Evolutionary conservation across 2,113 vertebrate species (phyloP), one percentile per base, ranked within the genome.

Genomic region (Psilopsiagon aymara): DNA sequence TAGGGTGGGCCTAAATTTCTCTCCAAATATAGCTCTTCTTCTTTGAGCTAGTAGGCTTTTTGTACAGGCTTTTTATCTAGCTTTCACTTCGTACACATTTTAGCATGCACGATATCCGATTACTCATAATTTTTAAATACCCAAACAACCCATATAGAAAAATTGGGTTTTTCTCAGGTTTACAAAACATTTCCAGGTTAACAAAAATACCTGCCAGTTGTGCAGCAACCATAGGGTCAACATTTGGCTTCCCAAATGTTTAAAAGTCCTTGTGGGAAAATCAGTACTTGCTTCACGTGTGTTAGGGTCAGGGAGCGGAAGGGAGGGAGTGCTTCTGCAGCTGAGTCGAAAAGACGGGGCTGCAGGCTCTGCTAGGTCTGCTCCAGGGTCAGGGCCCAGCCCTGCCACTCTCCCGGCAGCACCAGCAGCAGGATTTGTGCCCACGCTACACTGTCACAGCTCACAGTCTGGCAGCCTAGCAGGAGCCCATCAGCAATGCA

Each of bases 351-450:
- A 55, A 57, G 13, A n/a, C 4, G 20, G 57, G 14, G 47, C 33
- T 89, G 47, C 52, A 37, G n/a, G 57, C 20, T 60, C 35, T 18
- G 23, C n/a, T 6, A 11, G 44, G 29, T 33, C 29, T 41, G 6
- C 33, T 7, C 24, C 1, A 17, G 10, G 9, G 9, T 19, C 17
- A 62, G 33, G 41, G 57, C 63, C 52, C 1, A 0, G 18, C 16
- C 57, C 57, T n/a, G n/a, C 17, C 10, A 11, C n/a, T 53, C 27
- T 73, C 27, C n/a, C 67, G 57, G 73, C 60, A 62, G 52, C 37
- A 9, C 37, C 52, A 21, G 43, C 35, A 82, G 23, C 47, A 52
- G 46, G 20, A 57, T 13, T 24, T 0, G 1, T 41, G 17, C 16
- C 39, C 51, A 11, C 6, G 0, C 24, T 15, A 63, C 47, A 5